phyloP scores from a whole-genome alignment of 2,113 vertebrate genomes.

The Hucho hucho region DNA sequence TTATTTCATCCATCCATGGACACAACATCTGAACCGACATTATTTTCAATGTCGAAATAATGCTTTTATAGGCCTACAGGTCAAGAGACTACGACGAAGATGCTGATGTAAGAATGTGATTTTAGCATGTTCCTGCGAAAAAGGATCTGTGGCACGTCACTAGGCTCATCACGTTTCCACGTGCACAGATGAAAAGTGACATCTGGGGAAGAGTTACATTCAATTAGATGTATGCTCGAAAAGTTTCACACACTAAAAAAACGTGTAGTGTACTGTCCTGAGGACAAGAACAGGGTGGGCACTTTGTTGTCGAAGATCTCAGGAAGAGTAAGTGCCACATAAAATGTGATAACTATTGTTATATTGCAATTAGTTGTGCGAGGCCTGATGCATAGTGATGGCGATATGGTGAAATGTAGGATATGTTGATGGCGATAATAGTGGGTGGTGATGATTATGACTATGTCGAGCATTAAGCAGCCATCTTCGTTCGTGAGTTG shows the following conservation, averaged over 20 bases:
- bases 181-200: constrained; percentile 93
- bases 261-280: neutral
- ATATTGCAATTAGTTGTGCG: too few relatives aligned
- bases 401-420: neutral
- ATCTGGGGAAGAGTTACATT: constrained; percentile 87
- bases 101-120: too few relatives aligned
- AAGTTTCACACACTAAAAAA: neutral
- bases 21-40: neutral
- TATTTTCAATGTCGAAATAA: neutral
- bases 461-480: neutral
- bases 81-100: neutral
- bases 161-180: constrained; percentile 70
- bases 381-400: neutral
- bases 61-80: neutral
- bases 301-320: neutral
- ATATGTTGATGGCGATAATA: neutral
- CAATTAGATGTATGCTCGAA: constrained; percentile 77
- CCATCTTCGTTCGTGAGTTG: neutral
- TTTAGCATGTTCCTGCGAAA: constrained; percentile 26
- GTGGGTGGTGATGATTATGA: neutral
- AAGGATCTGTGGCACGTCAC: constrained; percentile 30
- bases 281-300: neutral
- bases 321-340: too few relatives aligned
- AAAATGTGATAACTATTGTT: too few relatives aligned
- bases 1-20: neutral